Percentiles rank a stretch among this genome's conserved stretches.
Conservation (phyloP, 2,113 vertebrate genomes). For the Chionodraco myersi region DNA sequence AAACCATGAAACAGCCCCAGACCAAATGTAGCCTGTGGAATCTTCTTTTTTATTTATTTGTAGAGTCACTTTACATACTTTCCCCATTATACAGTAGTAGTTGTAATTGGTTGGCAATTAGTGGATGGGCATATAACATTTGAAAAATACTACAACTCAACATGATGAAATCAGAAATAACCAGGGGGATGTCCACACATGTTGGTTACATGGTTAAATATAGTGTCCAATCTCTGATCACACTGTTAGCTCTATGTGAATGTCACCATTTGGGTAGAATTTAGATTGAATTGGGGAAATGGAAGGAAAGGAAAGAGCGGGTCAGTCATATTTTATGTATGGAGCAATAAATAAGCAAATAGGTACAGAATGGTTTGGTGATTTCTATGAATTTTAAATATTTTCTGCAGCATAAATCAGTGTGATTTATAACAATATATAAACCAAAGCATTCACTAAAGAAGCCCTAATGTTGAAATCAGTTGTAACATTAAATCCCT, state of each 20-base stretch:
- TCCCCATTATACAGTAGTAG: neutral
- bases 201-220: conserved; percentile 18
- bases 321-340: conserved; percentile 76
- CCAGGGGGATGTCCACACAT: neutral
- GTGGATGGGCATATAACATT: neutral
- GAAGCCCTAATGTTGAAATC: conserved; percentile 39
- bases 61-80: neutral
- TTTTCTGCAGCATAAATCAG: neutral
- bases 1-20: neutral
- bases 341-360: conserved; percentile 70
- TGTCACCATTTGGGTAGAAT: conserved; percentile 27
- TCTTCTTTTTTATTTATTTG: neutral
- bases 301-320: conserved; percentile 33
- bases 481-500: conserved; percentile 49
- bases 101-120: neutral
- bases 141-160: neutral
- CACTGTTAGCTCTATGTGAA: conserved; percentile 16
- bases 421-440: conserved; percentile 15
- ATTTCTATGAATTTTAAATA: conserved; percentile 78
- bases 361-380: conserved; percentile 56
- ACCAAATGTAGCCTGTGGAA: neutral
- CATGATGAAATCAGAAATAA: conserved; percentile 8
- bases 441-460: conserved; percentile 6
- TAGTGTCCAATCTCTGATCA: conserved; percentile 22
- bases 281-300: conserved; percentile 53